phyloP scores from a whole-genome alignment of 2,888 invertebrate species.

The Drosophila lacicola region DNA sequence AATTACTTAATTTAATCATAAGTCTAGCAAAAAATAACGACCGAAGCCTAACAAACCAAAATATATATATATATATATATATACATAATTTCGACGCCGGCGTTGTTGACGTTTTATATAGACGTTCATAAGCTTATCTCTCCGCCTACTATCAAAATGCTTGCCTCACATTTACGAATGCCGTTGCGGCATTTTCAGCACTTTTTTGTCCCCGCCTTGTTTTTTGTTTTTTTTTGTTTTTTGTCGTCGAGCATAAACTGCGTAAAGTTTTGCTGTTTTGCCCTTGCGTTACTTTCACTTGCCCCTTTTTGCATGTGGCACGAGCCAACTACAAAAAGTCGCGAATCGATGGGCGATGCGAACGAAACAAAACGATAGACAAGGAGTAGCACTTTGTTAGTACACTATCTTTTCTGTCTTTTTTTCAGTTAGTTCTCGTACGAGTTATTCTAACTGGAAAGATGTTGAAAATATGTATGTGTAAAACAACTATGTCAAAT shows the following conservation, averaged over 20 bases:
- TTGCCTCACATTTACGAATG: constrained; percentile 71
- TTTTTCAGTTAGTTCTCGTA: not conserved
- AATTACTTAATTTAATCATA: constrained; percentile 81
- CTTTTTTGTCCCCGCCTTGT: constrained; percentile 35
- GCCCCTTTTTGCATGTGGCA: constrained; percentile 34
- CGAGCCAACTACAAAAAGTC: constrained; percentile 25
- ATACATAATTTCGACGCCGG: constrained; percentile 40
- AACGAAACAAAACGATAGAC: constrained; percentile 24
- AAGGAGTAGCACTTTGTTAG: constrained; percentile 20
- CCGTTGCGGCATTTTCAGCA: constrained; percentile 66
- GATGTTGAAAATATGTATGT: too few relatives aligned
- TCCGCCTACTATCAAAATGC: constrained; percentile 36
- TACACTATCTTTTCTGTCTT: constrained; percentile 2
- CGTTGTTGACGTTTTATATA: constrained; percentile 62
- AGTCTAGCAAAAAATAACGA: constrained; percentile 38
- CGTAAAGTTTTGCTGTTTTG: constrained; percentile 61
- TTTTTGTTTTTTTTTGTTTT: constrained; percentile 3
- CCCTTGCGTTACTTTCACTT: constrained; percentile 22
- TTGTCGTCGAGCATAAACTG: constrained; percentile 48
- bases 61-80: constrained; percentile 21
- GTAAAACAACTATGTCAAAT: too few relatives aligned
- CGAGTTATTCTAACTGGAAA: too few relatives aligned
- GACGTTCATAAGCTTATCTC: constrained; percentile 73
- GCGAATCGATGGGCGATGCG: constrained; percentile 44
- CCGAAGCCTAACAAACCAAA: constrained; percentile 26